Percentiles rank a stretch among this genome's conserved stretches.
These are phyloP conservation scores for Spodoptera littoralis DNA, from an alignment of 2,888 invertebrate species.

Conservation along the genomic window DNA sequence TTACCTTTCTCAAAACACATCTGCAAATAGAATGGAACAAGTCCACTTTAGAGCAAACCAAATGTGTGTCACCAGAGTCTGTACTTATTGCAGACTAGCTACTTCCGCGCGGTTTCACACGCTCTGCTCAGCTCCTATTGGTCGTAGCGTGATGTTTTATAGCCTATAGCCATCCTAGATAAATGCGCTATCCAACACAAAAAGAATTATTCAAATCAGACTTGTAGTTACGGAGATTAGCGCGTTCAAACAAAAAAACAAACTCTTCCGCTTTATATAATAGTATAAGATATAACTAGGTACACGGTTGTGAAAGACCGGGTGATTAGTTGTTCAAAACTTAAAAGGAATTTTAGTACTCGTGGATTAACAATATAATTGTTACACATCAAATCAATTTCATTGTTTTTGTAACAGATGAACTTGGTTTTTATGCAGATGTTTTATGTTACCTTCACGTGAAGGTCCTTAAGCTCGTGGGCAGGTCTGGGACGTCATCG, in stretches of 20 bases:
- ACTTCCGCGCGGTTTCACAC: too few relatives aligned
- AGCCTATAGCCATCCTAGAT: too few relatives aligned
- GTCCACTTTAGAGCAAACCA: background rate
- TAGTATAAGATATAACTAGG: too few relatives aligned
- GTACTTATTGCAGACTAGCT: background rate
- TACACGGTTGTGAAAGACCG: constrained; percentile 1
- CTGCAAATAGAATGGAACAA: constrained; percentile 14
- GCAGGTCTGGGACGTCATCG: constrained; percentile 49
- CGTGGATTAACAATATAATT: background rate
- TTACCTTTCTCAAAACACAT: constrained; percentile 29
- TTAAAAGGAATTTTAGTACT: background rate
- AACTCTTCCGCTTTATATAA: too few relatives aligned
- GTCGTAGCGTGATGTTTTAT: too few relatives aligned
- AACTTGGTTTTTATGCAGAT: constrained; percentile 61
- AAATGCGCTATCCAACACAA: too few relatives aligned
- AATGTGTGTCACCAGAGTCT: constrained; percentile 11
- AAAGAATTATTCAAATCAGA: too few relatives aligned
- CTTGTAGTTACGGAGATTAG: too few relatives aligned
- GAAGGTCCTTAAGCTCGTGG: constrained; percentile 56
- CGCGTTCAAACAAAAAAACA: too few relatives aligned
- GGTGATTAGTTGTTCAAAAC: background rate
- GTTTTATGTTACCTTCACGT: constrained; percentile 60
- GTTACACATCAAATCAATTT: constrained; percentile 35
- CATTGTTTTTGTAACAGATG: constrained; percentile 48
- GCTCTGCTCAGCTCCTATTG: too few relatives aligned